These are phyloP conservation scores for Melanotaenia boesemani DNA, from an alignment of 2,797 vertebrate genomes.

Conservation along the genomic window DNA sequence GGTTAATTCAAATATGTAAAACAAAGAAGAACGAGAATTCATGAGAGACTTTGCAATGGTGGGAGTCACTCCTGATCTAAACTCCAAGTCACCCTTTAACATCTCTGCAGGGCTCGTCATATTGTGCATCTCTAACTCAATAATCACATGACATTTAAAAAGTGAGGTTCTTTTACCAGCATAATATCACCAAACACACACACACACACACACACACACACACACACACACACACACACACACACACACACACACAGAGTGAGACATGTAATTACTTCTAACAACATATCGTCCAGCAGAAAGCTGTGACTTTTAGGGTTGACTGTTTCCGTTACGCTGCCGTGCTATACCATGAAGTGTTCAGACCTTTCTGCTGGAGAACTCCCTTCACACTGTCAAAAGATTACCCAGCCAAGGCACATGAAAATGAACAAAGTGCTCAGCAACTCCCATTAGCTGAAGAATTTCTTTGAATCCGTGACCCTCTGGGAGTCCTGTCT, in stretches of 20 bases:
- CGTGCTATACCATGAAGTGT: conserved; percentile 21
- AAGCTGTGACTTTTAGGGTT: conserved; percentile 47
- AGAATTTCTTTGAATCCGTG: conserved; percentile 61
- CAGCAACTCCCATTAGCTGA: conserved; percentile 66
- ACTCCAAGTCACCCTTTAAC: conserved; percentile 10
- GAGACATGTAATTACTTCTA: conserved; percentile 25
- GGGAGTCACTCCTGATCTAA: neutral
- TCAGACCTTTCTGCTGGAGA: conserved; percentile 49
- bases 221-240: conserved; percentile 12
- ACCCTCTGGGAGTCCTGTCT: conserved; percentile 69
- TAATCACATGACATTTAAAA: conserved; percentile 57
- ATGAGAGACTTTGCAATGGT: neutral
- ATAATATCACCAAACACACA: conserved; percentile 21
- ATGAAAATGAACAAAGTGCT: conserved; percentile 76
- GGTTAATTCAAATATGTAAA: neutral
- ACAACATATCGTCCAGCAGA: neutral
- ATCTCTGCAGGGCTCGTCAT: conserved; percentile 3
- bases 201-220: conserved; percentile 14
- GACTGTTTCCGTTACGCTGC: conserved; percentile 20
- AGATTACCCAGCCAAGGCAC: conserved; percentile 57
- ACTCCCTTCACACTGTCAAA: conserved; percentile 54
- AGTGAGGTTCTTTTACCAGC: conserved; percentile 2
- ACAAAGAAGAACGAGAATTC: neutral
- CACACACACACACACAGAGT: conserved; percentile 6
- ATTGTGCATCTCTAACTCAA: neutral